Evolutionary conservation across 2,113 vertebrate species (phyloP).

Genomic region (Entomyzon cyanotis): DNA sequence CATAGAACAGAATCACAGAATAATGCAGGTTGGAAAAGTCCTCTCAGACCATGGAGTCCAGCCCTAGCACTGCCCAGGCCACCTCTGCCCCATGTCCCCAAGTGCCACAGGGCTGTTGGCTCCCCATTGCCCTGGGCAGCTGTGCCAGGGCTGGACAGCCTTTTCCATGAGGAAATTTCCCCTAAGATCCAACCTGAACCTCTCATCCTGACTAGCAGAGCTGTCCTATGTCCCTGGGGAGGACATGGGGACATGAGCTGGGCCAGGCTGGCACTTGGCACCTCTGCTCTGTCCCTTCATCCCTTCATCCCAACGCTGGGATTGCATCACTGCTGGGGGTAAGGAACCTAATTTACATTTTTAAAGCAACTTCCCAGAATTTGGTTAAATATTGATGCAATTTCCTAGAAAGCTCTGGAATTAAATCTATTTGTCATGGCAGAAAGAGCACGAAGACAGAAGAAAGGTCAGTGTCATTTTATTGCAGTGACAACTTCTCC

Average conservation of each 20-base stretch:
- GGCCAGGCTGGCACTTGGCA: not conserved
- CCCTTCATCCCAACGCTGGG: not conserved
- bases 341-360: not conserved
- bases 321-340: not conserved
- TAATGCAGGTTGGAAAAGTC: not conserved
- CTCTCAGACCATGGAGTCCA: accelerated
- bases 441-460: not conserved
- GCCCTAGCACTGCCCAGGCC: not conserved
- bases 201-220: not conserved
- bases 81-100: not conserved
- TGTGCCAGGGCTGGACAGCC: not conserved
- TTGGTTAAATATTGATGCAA: not conserved
- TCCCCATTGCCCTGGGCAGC: not conserved
- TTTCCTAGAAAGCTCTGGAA: not conserved
- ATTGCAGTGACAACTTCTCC: not conserved
- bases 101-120: not conserved
- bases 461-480: not conserved
- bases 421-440: not conserved
- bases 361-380: not conserved
- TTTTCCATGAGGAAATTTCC: accelerated
- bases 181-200: accelerated
- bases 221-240: too few species aligned
- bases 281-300: too few species aligned
- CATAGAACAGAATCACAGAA: not conserved
- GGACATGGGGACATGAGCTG: too few species aligned